These are phyloP conservation scores for Apteryx owenii DNA, from an alignment of 2,113 vertebrate species.

Conservation along the genomic window DNA sequence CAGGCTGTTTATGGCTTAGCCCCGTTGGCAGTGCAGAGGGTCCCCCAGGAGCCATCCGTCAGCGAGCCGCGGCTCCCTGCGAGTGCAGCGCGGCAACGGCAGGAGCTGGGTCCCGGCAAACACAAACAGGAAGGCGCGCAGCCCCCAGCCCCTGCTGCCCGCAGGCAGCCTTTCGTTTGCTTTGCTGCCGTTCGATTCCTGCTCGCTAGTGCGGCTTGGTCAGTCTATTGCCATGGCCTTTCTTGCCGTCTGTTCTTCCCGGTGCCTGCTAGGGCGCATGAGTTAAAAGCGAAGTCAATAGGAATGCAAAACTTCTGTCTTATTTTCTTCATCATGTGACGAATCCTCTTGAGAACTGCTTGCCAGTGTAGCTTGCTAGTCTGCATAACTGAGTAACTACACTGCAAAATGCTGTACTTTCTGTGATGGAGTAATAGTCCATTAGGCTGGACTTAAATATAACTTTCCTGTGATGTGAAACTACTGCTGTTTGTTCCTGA, in stretches of 20 bases:
- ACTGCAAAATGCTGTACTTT: background rate
- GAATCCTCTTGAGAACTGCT: background rate
- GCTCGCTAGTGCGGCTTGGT: background rate
- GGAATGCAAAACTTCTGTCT: slow-evolving; percentile 8
- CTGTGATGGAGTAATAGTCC: background rate
- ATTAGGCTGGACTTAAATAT: background rate
- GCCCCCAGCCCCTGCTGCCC: background rate
- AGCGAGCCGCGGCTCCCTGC: background rate
- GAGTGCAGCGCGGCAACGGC: background rate
- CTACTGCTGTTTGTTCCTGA: background rate
- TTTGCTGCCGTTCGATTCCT: background rate
- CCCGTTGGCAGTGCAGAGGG: background rate
- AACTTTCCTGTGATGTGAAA: background rate
- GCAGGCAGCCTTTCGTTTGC: slow-evolving; percentile 5
- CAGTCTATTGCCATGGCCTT: slow-evolving; percentile 20
- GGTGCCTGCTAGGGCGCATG: background rate
- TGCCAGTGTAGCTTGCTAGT: background rate
- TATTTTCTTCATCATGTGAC: background rate
- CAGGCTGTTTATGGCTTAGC: background rate
- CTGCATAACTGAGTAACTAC: background rate
- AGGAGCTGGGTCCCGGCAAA: background rate
- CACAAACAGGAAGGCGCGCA: slow-evolving; percentile 1
- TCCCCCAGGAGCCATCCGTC: slow-evolving; percentile 35
- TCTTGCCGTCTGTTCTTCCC: background rate
- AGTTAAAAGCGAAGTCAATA: background rate